These are phyloP conservation scores for Drosophila basisetae DNA, from an alignment of 2,888 invertebrate species.

Conservation along the genomic window DNA sequence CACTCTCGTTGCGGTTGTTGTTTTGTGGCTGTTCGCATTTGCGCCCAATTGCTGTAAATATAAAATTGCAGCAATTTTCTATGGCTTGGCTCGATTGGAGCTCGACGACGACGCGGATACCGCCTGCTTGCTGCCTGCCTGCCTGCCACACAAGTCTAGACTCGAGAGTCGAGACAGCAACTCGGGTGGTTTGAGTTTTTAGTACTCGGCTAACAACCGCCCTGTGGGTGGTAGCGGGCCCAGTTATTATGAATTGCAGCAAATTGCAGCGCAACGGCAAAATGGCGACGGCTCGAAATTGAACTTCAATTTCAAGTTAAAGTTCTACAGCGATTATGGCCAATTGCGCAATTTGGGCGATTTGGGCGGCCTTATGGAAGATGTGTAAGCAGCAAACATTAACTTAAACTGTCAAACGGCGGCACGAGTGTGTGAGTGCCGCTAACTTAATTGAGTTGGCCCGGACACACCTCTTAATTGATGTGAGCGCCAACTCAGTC, in stretches of 20 bases:
- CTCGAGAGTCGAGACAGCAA: slow-evolving; percentile 43
- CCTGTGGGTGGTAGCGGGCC: slow-evolving; percentile 80
- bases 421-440: slow-evolving; percentile 17
- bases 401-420: slow-evolving; percentile 12
- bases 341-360: slow-evolving; percentile 23
- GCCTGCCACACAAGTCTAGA: slow-evolving; percentile 21
- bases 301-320: slow-evolving; percentile 21
- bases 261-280: slow-evolving; percentile 63
- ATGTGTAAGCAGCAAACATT: slow-evolving; percentile 35
- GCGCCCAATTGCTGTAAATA: slow-evolving; percentile 81
- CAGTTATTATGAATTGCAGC: slow-evolving; percentile 78
- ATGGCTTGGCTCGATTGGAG: slow-evolving; percentile 77
- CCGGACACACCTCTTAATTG: slow-evolving; percentile 72
- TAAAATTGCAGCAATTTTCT: slow-evolving; percentile 81
- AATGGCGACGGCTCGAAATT: slow-evolving; percentile 48
- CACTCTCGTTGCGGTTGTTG: slow-evolving; percentile 34
- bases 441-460: slow-evolving; percentile 67
- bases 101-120: slow-evolving; percentile 67
- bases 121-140: slow-evolving; percentile 8
- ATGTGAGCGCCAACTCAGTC: slow-evolving; percentile 34
- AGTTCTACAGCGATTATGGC: slow-evolving; percentile 29
- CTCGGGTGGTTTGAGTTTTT: slow-evolving; percentile 53
- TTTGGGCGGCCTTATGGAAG: slow-evolving; percentile 57
- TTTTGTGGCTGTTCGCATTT: slow-evolving; percentile 57
- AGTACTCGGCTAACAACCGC: slow-evolving; percentile 66